These are phyloP conservation scores for Nyctereutes procyonoides DNA, from an alignment of 2,113 vertebrate genomes.

Conservation along the genomic window DNA sequence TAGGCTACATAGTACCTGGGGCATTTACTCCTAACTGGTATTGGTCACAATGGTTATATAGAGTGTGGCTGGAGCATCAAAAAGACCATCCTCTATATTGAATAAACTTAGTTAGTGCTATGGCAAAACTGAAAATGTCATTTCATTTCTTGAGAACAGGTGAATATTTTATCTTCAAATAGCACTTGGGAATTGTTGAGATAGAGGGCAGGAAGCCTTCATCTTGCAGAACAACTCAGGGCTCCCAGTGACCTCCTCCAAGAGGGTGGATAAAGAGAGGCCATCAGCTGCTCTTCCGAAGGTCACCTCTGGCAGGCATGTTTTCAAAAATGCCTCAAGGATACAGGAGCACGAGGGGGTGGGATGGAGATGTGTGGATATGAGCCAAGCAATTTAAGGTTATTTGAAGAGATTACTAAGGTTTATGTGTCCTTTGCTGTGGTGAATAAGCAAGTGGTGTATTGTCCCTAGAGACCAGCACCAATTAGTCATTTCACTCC, in stretches of 20 bases:
- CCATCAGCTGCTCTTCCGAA: neutral
- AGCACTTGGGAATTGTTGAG: neutral
- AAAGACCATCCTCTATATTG: neutral
- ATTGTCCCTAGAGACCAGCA: slow-evolving; percentile 63
- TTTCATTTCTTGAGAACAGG: neutral
- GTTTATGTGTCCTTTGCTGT: slow-evolving; percentile 77
- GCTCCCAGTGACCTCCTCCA: neutral
- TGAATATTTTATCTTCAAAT: neutral
- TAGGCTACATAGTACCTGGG: neutral
- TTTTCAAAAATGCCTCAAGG: neutral
- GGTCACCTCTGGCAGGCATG: neutral
- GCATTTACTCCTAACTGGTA: neutral
- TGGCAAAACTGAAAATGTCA: neutral
- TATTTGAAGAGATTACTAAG: slow-evolving; percentile 84
- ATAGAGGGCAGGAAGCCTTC: neutral
- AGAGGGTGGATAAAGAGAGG: neutral
- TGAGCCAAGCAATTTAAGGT: slow-evolving; percentile 81
- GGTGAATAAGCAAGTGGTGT: slow-evolving; percentile 61
- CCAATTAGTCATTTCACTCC: slow-evolving; percentile 10
- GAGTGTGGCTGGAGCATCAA: neutral
- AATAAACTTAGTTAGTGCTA: neutral
- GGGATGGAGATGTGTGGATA: neutral
- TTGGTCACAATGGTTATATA: neutral
- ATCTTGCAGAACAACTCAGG: neutral
- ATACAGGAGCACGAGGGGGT: neutral